Percentiles rank a stretch among this genome's conserved stretches.
Evolutionary conservation across 2,797 vertebrate species (phyloP).

Genomic region (Hypotaenidia okinawae): DNA sequence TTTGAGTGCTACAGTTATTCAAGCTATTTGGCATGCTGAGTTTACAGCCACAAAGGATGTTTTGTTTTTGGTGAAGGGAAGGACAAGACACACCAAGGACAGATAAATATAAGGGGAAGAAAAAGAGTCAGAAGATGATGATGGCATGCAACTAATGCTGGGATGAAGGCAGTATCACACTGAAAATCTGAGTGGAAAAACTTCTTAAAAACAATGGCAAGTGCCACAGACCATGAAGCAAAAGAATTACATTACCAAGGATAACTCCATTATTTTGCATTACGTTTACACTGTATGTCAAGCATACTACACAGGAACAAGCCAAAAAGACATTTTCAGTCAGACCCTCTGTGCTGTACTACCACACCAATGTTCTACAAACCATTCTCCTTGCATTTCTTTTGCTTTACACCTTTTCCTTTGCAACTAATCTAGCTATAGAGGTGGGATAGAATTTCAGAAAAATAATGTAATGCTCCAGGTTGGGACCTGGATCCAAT

Average conservation of each 20-base stretch:
- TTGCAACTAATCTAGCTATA: not conserved
- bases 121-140: not conserved
- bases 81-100: not conserved
- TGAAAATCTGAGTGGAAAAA: not conserved
- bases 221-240: not conserved
- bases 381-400: not conserved
- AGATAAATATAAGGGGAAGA: conserved; percentile 6
- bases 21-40: conserved; percentile 21
- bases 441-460: not conserved
- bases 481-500: not conserved
- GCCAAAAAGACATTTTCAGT: not conserved
- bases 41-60: conserved; percentile 26
- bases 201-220: not conserved
- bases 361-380: not conserved
- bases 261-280: not conserved
- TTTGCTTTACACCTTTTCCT: not conserved
- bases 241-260: not conserved
- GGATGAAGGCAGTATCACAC: not conserved
- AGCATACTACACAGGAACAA: not conserved
- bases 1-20: conserved; percentile 47
- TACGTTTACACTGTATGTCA: not conserved
- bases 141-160: not conserved
- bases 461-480: fast-evolving
- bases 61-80: conserved; percentile 29
- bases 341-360: not conserved